Base-by-base conservation (phyloP, 1,140 invertebrate species). In the Hetaerina americana region DNA sequence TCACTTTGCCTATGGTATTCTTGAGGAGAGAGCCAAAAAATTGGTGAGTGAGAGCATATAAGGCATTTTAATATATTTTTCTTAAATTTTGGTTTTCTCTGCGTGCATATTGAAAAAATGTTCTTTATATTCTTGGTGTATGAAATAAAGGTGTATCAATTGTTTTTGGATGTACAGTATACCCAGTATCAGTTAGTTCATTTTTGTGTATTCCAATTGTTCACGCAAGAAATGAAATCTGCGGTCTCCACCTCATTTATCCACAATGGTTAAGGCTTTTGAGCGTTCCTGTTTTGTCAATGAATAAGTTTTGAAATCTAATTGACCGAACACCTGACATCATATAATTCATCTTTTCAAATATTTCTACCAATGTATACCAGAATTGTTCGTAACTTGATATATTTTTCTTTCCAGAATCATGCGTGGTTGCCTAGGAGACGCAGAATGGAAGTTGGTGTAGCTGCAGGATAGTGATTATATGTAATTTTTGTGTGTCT, bases 1-100 rank as follows among this genome's bases (percentile, higher is more conserved):
- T 81, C 91, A 94, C 78, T 91, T 92, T 78, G 89, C 92, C 0
- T 96, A 88, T 78, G 82, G 87, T 5, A 85, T 94, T 68, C 80
- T 96, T 26, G 87, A 88, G 66, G 84, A 92, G 15, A 81, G 93
- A 73, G 90, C 92, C 0, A 86, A 81, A 77, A 89, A 92, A 83
- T 77, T 93, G 75, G 88, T 90, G 78, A 84, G 40, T 57, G 10
- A 12, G 3, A 18, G 15, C 22, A 18, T 18, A 57, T 12, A 12
- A 57, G 22, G 15, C 15, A 10, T 18, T 18, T 57, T 3, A 18
- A 57, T n/a, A 5, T 5, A 1, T 57, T 18, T 8, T 40, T 40
- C 18, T 40, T 8, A 40, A 18, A 8, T 18, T 40, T 18, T 18
- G 6, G 31, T 40, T 8, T 40, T 18, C 6, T 40, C 31, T 40